phyloP scores from a whole-genome alignment of 2,797 vertebrate species.

The Vultur gryphus region DNA sequence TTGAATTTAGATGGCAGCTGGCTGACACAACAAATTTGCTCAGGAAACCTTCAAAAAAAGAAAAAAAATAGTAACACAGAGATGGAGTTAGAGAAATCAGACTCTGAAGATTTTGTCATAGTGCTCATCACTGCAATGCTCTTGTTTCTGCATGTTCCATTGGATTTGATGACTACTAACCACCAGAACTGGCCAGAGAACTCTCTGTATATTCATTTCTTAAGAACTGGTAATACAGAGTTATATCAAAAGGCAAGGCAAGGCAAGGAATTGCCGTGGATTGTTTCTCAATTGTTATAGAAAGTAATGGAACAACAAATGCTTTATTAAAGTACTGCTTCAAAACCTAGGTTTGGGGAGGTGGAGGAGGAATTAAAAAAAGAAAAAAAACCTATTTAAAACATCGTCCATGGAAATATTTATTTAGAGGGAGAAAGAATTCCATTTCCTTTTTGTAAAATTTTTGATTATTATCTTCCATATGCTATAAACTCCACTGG shows the following conservation, averaged over 20 bases:
- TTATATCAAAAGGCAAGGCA: not conserved
- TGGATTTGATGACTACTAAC: not conserved
- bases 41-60: not conserved
- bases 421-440: not conserved
- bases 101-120: not conserved
- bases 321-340: not conserved
- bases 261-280: not conserved
- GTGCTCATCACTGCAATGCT: not conserved
- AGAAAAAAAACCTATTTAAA: not conserved
- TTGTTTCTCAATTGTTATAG: not conserved
- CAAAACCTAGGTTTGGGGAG: not conserved
- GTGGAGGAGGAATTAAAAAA: not conserved
- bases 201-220: not conserved
- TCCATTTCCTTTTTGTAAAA: not conserved
- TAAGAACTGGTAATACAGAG: not conserved
- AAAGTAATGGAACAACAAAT: not conserved
- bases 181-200: not conserved
- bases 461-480: not conserved
- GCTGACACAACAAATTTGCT: not conserved
- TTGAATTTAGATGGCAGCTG: not conserved
- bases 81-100: not conserved
- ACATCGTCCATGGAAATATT: not conserved
- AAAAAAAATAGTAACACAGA: not conserved
- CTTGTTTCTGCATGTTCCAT: not conserved
- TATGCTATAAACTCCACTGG: not conserved